Conservation (phyloP, 2,113 vertebrate species). For the Sphaerodactylus townsendi region DNA sequence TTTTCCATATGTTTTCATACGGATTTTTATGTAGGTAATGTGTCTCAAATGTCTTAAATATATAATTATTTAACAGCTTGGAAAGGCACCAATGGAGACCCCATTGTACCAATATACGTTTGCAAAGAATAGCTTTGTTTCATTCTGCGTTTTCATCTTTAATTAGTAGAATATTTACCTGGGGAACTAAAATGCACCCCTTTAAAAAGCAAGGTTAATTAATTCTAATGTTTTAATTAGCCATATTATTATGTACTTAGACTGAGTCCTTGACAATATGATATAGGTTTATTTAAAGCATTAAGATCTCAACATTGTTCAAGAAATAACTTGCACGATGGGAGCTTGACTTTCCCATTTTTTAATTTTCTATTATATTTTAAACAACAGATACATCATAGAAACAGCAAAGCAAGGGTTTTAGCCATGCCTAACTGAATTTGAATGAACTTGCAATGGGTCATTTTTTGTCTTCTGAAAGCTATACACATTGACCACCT, state of each 20-base stretch:
- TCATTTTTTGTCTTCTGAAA: neutral
- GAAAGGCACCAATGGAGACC: constrained; percentile 34
- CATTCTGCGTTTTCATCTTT: constrained; percentile 1
- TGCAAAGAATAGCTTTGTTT: neutral
- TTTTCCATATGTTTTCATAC: constrained; percentile 29
- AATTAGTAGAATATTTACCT: constrained; percentile 2
- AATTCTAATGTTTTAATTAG: constrained; percentile 27
- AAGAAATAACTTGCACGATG: neutral
- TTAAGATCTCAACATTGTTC: constrained; percentile 17
- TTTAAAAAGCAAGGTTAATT: constrained; percentile 25
- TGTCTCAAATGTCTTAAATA: constrained; percentile 49
- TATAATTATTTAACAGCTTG: constrained; percentile 51
- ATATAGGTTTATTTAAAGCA: constrained; percentile 14
- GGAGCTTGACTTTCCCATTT: neutral
- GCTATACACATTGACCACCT: neutral
- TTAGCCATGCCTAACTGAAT: neutral
- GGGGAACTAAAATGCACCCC: constrained; percentile 5
- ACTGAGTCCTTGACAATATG: neutral
- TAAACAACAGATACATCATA: neutral
- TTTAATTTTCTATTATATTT: neutral
- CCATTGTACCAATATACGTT: constrained; percentile 20
- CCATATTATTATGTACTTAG: constrained; percentile 23
- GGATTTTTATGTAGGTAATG: constrained; percentile 26
- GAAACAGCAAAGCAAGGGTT: neutral
- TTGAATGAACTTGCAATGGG: neutral